A percentile compares a stretch with the other conserved stretches of the same genome.
These are phyloP conservation scores for Proales similis DNA, from an alignment of 1,140 invertebrate genomes.

Conservation along the genomic window DNA sequence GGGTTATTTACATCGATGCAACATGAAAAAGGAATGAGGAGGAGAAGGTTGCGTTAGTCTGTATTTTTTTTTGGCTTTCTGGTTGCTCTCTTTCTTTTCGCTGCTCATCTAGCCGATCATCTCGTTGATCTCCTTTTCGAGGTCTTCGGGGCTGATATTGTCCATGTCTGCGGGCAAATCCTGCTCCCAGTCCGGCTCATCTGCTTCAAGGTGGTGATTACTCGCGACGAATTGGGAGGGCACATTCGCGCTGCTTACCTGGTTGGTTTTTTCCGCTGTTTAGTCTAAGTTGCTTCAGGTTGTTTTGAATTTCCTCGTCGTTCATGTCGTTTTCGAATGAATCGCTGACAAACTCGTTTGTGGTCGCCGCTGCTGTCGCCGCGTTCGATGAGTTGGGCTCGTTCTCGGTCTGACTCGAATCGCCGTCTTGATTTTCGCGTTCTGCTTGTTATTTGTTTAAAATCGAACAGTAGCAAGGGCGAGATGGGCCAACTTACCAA, in stretches of 20 bases:
- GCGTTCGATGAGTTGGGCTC: conserved; percentile 42
- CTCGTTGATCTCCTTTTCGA: conserved; percentile 37
- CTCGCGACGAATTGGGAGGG: neutral
- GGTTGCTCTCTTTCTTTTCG: no score
- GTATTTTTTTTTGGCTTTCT: no score
- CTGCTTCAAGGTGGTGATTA: neutral
- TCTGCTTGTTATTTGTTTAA: neutral
- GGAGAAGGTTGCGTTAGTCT: no score
- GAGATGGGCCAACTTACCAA: neutral
- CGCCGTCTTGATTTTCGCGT: neutral
- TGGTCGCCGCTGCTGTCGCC: conserved; percentile 44
- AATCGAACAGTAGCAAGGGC: neutral
- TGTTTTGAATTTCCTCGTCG: conserved; percentile 53
- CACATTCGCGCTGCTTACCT: conserved; percentile 4
- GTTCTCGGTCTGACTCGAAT: conserved; percentile 26
- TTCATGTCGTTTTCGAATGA: conserved; percentile 49
- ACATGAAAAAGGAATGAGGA: no score
- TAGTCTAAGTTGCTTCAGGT: conserved; percentile 53
- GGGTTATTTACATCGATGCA: no score
- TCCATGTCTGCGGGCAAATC: conserved; percentile 29
- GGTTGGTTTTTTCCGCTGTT: conserved; percentile 38
- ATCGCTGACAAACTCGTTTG: conserved; percentile 55
- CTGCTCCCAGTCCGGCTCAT: conserved; percentile 34
- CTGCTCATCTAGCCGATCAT: no score
- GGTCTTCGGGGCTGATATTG: conserved; percentile 33